Evolutionary conservation across 2,113 vertebrate genomes (phyloP).

Genomic region (Acinonyx jubatus): DNA sequence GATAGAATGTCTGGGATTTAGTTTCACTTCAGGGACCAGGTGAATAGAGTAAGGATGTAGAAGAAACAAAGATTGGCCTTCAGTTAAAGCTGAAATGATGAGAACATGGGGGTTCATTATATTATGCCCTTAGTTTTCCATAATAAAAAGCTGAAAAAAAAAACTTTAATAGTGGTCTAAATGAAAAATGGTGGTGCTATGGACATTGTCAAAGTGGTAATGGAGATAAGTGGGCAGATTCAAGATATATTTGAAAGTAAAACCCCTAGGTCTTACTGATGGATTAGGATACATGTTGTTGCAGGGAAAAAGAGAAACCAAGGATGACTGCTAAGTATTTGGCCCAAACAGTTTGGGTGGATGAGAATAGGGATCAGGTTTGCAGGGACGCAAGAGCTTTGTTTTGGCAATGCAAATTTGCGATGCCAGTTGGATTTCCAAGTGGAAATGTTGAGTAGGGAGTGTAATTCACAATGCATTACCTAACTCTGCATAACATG

Average conservation of each 20-base stretch:
- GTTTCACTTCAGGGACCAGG: constrained; percentile 31
- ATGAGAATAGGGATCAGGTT: not conserved
- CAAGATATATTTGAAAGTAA: constrained; percentile 46
- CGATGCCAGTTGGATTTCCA: constrained; percentile 22
- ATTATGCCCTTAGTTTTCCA: constrained; percentile 30
- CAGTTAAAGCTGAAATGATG: constrained; percentile 1
- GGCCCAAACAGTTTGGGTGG: not conserved
- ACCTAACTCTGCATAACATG: not conserved
- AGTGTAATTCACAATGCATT: not conserved
- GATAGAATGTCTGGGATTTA: constrained; percentile 39
- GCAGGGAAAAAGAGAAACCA: not conserved
- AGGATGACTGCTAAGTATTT: not conserved
- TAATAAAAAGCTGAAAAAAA: not conserved
- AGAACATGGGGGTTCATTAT: not conserved
- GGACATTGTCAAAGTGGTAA: not conserved
- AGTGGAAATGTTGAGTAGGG: constrained; percentile 35
- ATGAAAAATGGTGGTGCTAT: not conserved
- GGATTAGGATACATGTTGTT: not conserved
- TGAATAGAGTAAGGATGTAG: not conserved
- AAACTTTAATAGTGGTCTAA: not conserved
- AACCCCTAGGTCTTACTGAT: not conserved
- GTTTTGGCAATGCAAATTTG: constrained; percentile 33
- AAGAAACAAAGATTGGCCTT: constrained; percentile 29
- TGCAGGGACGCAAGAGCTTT: not conserved
- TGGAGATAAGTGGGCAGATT: not conserved